A percentile compares a stretch with the other conserved stretches of the same genome.
Evolutionary conservation across 2,797 vertebrate species (phyloP).

Genomic region (Chaunax sp.): DNA sequence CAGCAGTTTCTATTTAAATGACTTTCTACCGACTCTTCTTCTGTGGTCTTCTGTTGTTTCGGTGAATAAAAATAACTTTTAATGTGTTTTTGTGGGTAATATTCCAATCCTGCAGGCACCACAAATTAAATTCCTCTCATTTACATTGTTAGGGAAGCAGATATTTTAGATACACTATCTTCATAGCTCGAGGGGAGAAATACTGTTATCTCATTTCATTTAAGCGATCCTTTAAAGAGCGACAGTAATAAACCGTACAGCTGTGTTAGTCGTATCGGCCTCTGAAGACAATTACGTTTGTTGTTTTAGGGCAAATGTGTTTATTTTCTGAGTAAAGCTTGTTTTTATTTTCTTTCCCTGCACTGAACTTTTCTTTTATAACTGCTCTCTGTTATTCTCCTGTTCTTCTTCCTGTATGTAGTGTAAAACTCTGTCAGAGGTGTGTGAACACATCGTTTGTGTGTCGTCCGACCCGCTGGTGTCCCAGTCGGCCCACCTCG

Average conservation of each 20-base stretch:
- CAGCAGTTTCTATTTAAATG: too few relatives aligned
- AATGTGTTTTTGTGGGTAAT: too few relatives aligned
- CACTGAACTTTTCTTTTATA: not conserved
- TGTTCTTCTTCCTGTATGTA: conserved; percentile 62
- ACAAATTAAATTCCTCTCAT: conserved; percentile 15
- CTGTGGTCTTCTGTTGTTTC: conserved; percentile 3
- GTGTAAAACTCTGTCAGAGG: conserved; percentile 94
- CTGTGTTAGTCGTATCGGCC: not conserved
- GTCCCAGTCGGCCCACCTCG: conserved; percentile 91
- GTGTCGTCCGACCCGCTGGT: conserved; percentile 85
- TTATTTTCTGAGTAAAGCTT: conserved; percentile 6
- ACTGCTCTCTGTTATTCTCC: not conserved
- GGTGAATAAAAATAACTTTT: conserved; percentile 20
- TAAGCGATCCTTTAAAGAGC: conserved; percentile 9
- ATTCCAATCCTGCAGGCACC: not conserved
- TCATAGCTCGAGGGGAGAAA: not conserved
- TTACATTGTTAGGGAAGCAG: not conserved
- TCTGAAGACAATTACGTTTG: not conserved
- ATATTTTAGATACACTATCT: not conserved
- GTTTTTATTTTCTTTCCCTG: not conserved
- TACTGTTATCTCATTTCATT: not conserved
- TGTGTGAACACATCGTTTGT: conserved; percentile 95
- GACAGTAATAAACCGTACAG: not conserved
- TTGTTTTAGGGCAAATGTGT: not conserved
- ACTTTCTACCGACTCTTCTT: too few relatives aligned